phyloP scores from a whole-genome alignment of 2,797 vertebrate species.

The Propithecus deckenii region DNA sequence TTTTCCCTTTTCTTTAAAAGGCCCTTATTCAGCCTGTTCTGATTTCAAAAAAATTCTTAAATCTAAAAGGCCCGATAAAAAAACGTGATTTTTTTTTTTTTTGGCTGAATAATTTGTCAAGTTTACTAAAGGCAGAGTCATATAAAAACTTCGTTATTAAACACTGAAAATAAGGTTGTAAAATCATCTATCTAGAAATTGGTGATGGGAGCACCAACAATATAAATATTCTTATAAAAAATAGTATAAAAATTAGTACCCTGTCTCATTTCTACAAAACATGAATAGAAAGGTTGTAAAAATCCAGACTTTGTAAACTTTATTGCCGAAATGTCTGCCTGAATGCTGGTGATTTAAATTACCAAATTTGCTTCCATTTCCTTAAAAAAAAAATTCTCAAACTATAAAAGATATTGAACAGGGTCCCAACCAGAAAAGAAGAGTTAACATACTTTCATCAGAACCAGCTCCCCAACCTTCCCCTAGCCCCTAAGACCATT shows the following conservation, averaged over 20 bases:
- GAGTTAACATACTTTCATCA: constrained; percentile 36
- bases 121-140: constrained; percentile 19
- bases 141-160: constrained; percentile 46
- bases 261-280: constrained; percentile 82
- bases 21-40: neutral
- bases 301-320: constrained; percentile 71
- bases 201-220: constrained; percentile 77
- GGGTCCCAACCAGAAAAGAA: constrained; percentile 60
- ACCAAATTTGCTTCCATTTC: constrained; percentile 58
- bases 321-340: constrained; percentile 79
- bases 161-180: constrained; percentile 65
- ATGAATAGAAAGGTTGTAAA: constrained; percentile 80
- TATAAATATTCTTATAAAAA: constrained; percentile 85
- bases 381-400: constrained; percentile 45
- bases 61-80: neutral
- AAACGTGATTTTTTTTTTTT: neutral
- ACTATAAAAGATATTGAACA: constrained; percentile 49
- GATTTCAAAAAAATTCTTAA: constrained; percentile 10
- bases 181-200: constrained; percentile 55
- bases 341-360: constrained; percentile 84
- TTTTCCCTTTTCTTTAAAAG: constrained; percentile 19
- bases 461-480: neutral
- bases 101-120: constrained; percentile 8
- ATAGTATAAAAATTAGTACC: constrained; percentile 84
- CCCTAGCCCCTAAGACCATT: neutral